These are phyloP conservation scores for Drosophila borealis DNA, from an alignment of 2,888 invertebrate genomes.

Conservation along the genomic window DNA sequence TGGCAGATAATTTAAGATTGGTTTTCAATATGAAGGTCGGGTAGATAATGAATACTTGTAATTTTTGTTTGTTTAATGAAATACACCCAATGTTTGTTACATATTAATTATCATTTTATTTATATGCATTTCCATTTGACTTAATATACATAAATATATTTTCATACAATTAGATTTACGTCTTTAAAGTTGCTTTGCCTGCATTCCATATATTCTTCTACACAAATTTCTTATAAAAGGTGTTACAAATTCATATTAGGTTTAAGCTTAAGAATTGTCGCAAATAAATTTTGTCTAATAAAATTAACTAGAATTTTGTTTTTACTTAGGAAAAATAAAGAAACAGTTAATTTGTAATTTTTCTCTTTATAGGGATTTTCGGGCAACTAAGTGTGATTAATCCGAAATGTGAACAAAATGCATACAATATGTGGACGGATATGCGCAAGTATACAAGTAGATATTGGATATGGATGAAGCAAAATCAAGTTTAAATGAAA, in stretches of 20 bases:
- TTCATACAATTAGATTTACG: constrained; percentile 78
- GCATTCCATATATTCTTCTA: constrained; percentile 65
- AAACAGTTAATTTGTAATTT: constrained; percentile 1
- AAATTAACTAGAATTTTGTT: constrained; percentile 69
- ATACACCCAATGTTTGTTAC: constrained; percentile 42
- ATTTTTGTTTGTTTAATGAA: neutral
- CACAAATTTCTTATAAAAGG: constrained; percentile 62
- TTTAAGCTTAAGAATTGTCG: constrained; percentile 39
- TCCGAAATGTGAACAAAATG: constrained; percentile 42
- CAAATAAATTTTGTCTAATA: constrained; percentile 71
- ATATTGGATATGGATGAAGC: constrained; percentile 38
- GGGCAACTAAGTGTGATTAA: constrained; percentile 22
- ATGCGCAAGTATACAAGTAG: constrained; percentile 68
- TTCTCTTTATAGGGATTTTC: neutral
- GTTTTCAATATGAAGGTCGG: neutral
- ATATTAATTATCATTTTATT: constrained; percentile 77
- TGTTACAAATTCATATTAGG: constrained; percentile 51
- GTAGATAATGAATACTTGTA: neutral
- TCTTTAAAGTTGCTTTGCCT: constrained; percentile 78
- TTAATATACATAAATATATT: constrained; percentile 73
- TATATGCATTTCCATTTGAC: constrained; percentile 76
- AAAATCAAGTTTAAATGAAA: neutral
- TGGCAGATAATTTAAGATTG: neutral
- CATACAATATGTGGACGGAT: constrained; percentile 72
- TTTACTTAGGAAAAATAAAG: constrained; percentile 20